Base-by-base conservation (phyloP, 2,888 invertebrate genomes). In the Sabatieria punctata region DNA sequence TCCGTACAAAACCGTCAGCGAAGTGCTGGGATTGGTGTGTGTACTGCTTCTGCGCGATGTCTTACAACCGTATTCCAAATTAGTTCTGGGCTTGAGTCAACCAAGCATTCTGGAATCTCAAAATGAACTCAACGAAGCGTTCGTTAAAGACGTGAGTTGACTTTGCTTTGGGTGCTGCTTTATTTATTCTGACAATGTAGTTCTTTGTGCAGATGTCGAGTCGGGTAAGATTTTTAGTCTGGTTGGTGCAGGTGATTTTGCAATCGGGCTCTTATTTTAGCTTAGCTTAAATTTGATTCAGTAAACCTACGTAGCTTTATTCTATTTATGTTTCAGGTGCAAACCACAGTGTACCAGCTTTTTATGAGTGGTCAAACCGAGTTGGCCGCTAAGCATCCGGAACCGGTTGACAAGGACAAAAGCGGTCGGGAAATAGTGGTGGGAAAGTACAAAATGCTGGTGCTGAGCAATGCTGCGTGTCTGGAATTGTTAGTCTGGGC, bases 401-500 rank as follows among this genome's bases (percentile, higher is more conserved):
- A 52, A n/a, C 15, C 41, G 21, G 18, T 45, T 2, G 45, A 45
- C 3, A 8, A 25, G n/a, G 24, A 38, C 38, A 45, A 45, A 25
- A 3, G 15, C 15, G 22, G 15, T 18, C 6, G 19, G 21, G 27
- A 27, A n/a, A n/a, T n/a, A n/a, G n/a, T n/a, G n/a, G n/a, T n/a
- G n/a, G n/a, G n/a, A n/a, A 82, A 83, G 65, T 86, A 85, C 65
- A 85, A 86, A 71, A 79, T 89, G 33, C 88, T 88, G 61, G 88
- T 93, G 0, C 85, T 86, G 79, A 86, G 89, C 0, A 91, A 91
- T 70, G 88, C 93, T 0, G 89, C 89, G 1, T 95, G 93, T 63
- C 88, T 97, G 0, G 93, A 97, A 68, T 73, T 97, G 6, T 74
- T 97, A 1, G 91, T 95, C 26, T 97, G 95, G 95, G 89, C 93